phyloP scores from a whole-genome alignment of 1,140 invertebrate genomes.

The Sitophilus oryzae region DNA sequence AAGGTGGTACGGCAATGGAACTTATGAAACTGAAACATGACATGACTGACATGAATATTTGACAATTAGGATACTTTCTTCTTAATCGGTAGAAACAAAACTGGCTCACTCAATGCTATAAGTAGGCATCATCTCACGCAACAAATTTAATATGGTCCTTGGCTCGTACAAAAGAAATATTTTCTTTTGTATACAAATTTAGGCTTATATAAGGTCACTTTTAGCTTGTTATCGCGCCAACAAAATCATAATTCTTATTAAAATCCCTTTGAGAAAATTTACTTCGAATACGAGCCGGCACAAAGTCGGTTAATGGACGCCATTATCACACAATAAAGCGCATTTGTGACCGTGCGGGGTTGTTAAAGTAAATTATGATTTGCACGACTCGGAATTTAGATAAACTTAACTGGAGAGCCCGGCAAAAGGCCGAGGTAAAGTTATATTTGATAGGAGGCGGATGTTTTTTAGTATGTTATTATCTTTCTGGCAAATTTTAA shows the following conservation, averaged over 20 bases:
- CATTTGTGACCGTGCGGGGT: slow-evolving; percentile 23
- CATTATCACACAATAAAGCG: slow-evolving; percentile 25
- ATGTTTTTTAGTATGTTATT: slow-evolving; percentile 13
- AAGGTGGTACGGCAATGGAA: no score
- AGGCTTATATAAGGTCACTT: slow-evolving; percentile 1
- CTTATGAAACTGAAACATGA: no score
- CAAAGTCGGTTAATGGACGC: slow-evolving; percentile 24
- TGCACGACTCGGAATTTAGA: slow-evolving; percentile 22
- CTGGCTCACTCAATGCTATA: no score
- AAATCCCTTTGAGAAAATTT: slow-evolving; percentile 22
- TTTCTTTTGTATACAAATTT: background rate
- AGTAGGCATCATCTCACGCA: no score
- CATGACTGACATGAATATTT: no score
- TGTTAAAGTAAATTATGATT: slow-evolving; percentile 26
- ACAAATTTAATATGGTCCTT: no score
- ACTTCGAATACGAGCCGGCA: slow-evolving; percentile 22
- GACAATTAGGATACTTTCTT: no score
- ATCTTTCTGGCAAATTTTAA: background rate
- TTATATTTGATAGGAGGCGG: slow-evolving; percentile 15
- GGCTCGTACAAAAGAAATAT: no score
- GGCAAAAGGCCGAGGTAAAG: slow-evolving; percentile 10
- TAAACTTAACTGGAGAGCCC: slow-evolving; percentile 19
- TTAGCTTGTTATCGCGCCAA: slow-evolving; percentile 4
- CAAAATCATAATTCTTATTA: slow-evolving; percentile 22
- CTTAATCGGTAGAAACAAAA: no score